Conservation (phyloP, 2,888 invertebrate species). For the Esperia sulphurella region DNA sequence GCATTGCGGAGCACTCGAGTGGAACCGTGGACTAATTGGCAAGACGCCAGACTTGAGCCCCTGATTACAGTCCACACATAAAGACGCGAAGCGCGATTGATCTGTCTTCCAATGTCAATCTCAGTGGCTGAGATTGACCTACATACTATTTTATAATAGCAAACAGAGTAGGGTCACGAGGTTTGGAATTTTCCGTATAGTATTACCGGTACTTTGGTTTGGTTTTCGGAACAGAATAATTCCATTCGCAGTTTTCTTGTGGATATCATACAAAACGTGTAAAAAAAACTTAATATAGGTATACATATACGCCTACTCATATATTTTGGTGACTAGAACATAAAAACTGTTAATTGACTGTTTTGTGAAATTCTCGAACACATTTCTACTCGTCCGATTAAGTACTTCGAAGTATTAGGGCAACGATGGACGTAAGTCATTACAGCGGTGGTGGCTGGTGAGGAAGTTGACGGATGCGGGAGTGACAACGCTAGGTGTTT, state of each 20-base stretch:
- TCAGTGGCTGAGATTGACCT: neutral
- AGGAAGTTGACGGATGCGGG: conserved; percentile 19
- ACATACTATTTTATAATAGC: neutral
- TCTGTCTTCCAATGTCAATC: conserved; percentile 62
- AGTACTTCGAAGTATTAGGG: conserved; percentile 20
- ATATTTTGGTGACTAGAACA: too few relatives aligned
- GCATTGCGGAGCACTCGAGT: neutral
- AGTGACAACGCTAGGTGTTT: conserved; percentile 8
- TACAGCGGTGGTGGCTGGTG: conserved; percentile 13
- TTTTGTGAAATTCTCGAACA: too few relatives aligned
- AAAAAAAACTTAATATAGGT: too few relatives aligned
- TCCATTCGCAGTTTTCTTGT: too few relatives aligned
- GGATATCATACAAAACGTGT: too few relatives aligned
- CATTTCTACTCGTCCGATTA: conserved; percentile 1
- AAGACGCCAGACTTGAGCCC: neutral
- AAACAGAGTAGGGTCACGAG: neutral
- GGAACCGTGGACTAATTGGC: neutral
- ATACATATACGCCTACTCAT: too few relatives aligned
- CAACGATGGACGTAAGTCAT: conserved; percentile 24
- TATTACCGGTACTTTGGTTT: too few relatives aligned
- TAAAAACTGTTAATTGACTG: too few relatives aligned
- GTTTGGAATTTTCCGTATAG: neutral
- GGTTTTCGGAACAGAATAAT: too few relatives aligned
- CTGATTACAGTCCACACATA: too few relatives aligned
- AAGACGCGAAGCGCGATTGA: conserved; percentile 30